These are phyloP conservation scores for Horisme vitalbata DNA, from an alignment of 2,888 invertebrate genomes.

Conservation along the genomic window DNA sequence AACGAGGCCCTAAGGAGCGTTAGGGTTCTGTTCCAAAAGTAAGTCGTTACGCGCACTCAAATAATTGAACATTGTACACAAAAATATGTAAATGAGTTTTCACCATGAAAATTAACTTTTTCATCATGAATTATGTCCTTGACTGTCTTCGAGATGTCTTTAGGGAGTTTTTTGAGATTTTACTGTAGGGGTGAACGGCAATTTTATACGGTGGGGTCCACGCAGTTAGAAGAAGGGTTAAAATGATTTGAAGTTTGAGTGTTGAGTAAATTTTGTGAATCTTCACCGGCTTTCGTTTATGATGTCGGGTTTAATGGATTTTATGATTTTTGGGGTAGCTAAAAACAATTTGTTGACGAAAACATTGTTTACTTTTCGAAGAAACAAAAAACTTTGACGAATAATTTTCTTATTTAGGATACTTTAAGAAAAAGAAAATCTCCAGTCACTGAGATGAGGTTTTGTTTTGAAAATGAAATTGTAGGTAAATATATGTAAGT, in stretches of 20 bases:
- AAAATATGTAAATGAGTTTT: conserved; percentile 79
- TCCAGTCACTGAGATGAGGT: no score
- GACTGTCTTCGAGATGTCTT: conserved; percentile 70
- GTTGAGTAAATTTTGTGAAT: conserved; percentile 32
- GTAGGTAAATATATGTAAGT: no score
- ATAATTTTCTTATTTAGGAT: no score
- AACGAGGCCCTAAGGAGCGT: conserved; percentile 69
- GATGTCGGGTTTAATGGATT: conserved; percentile 20
- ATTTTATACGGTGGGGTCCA: conserved; percentile 47
- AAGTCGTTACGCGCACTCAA: conserved; percentile 60
- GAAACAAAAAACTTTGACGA: no score
- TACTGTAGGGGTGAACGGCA: conserved; percentile 51
- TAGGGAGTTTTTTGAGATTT: conserved; percentile 79
- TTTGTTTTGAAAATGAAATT: no score
- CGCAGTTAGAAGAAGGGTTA: conserved; percentile 52
- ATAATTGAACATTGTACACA: conserved; percentile 73
- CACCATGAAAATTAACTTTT: conserved; percentile 80
- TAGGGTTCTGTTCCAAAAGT: conserved; percentile 59
- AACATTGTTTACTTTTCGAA: no score
- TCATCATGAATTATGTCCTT: conserved; percentile 82
- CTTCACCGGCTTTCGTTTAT: conserved; percentile 24
- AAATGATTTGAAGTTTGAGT: conserved; percentile 34
- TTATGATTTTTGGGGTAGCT: conserved; percentile 21
- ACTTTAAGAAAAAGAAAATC: no score
- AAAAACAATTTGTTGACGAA: conserved; percentile 15